Conservation (phyloP, 2,113 vertebrate genomes). For the Xiphias gladius region DNA sequence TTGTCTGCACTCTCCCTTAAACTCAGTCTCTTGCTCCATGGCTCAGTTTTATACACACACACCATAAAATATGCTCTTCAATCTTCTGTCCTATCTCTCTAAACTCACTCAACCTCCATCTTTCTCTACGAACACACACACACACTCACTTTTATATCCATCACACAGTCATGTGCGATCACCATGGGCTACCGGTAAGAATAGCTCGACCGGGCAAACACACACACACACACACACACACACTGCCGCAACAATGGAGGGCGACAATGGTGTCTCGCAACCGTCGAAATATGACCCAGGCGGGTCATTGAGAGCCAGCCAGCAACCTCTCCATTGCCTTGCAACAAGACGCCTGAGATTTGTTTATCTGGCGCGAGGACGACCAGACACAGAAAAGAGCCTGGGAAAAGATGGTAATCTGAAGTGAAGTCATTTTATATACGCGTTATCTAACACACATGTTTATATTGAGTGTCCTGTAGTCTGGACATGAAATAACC, state of each 20-base stretch:
- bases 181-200: conserved; percentile 17
- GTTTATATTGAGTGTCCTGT: conserved; percentile 13
- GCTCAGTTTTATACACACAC: neutral
- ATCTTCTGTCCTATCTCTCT: too few relatives aligned
- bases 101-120: too few relatives aligned
- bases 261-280: conserved; percentile 30
- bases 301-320: conserved; percentile 19
- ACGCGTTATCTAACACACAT: neutral
- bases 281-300: conserved; percentile 40
- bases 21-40: neutral
- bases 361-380: conserved; percentile 39
- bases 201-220: conserved; percentile 5
- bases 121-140: conserved; percentile 11
- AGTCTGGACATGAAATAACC: conserved; percentile 13
- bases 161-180: neutral
- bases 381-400: neutral
- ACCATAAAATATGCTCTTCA: neutral
- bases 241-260: conserved; percentile 20
- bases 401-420: conserved; percentile 48
- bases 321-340: conserved; percentile 47
- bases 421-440: conserved; percentile 3
- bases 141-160: conserved; percentile 7
- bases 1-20: conserved; percentile 48
- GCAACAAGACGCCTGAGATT: conserved; percentile 37
- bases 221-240: conserved; percentile 35